These are phyloP conservation scores for Herminia tarsipennalis DNA, from an alignment of 2,888 invertebrate genomes.

Conservation along the genomic window DNA sequence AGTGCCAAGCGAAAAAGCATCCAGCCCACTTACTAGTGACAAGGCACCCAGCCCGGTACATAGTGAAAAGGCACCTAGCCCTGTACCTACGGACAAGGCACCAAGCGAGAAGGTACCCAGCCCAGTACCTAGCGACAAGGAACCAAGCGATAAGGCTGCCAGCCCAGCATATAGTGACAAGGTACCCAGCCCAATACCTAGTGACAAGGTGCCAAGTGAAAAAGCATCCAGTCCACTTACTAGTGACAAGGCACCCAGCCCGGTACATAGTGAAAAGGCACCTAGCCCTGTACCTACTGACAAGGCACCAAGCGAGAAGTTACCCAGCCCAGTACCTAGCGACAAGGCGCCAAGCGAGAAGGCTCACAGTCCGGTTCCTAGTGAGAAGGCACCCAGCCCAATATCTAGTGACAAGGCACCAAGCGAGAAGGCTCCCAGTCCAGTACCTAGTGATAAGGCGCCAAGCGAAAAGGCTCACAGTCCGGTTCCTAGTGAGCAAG, in stretches of 20 bases:
- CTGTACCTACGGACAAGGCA: no score
- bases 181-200: slow-evolving; percentile 5
- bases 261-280: neutral
- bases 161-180: neutral
- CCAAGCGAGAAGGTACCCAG: neutral
- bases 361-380: neutral
- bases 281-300: neutral
- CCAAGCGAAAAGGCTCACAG: neutral
- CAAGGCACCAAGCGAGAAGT: no score
- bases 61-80: neutral
- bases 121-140: neutral
- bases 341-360: neutral
- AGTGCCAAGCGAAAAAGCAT: neutral
- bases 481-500: neutral
- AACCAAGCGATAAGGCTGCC: slow-evolving; percentile 1
- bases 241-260: neutral
- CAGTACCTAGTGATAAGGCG: slow-evolving; percentile 3
- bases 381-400: neutral
- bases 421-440: slow-evolving; percentile 4
- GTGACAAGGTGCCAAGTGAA: neutral
- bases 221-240: neutral
- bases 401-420: neutral
- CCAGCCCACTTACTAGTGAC: neutral
- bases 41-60: neutral
- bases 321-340: neutral